Evolutionary conservation across 2,113 vertebrate genomes (phyloP), one percentile per base, ranked within the genome.

Genomic region (Pelecanus crispus): DNA sequence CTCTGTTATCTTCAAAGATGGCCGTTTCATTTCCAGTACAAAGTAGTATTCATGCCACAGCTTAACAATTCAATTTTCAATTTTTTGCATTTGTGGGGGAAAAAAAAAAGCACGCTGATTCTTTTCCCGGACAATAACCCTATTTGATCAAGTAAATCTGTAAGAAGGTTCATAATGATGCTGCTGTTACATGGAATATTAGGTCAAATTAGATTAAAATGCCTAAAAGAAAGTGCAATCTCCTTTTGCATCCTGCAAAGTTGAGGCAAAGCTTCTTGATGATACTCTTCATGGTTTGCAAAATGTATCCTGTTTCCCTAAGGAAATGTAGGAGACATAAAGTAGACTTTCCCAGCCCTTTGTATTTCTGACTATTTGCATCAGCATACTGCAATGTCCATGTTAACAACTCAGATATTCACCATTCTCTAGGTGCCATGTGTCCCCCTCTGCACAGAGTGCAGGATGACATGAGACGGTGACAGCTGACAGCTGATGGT

Each of bases 321-420:
- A 67, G 24, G 34, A 77, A 83, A 73, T 31, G 1, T 29, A 40
- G 19, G 7, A 62, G 21, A 62, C 0, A 0, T 28, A 81, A 65
- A 55, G 7, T 9, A 63, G 2, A 58, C 7, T 53, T 81, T 78
- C 55, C 15, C 18, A 77, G 9, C 17, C 56, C 50, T 17, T 8
- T 36, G 7, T 32, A 8, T 16, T 58, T 91, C 61, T 74, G 59
- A 42, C 15, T 78, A 13, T 77, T 81, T 78, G 11, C 24, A 34
- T 59, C 53, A 80, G 10, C 13, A 29, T 32, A 45, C 10, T 56
- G 24, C 11, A 77, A 44, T 5, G 40, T 18, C 24, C n/a, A 9
- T 44, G 10, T 31, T 82, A 72, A 47, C 20, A 73, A 36, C 36
- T 75, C 21, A 53, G 50, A n/a, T 71, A 32, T 29, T n/a, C 31